These are phyloP conservation scores for Nyctalus aviator DNA, from an alignment of 2,797 vertebrate genomes.

Conservation along the genomic window DNA sequence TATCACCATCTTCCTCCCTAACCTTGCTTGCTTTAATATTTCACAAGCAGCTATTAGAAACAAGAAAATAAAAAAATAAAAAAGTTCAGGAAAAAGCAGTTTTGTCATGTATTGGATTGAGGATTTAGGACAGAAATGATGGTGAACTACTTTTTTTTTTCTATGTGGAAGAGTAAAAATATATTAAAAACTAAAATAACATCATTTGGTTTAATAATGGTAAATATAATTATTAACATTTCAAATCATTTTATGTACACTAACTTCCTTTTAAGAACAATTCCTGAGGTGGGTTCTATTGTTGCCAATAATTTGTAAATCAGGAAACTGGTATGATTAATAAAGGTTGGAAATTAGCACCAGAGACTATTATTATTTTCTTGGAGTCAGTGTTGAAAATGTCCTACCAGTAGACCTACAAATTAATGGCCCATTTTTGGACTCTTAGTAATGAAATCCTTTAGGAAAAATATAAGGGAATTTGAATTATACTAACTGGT, in stretches of 20 bases:
- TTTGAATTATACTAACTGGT: neutral
- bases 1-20: neutral
- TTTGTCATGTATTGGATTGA: neutral
- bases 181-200: neutral
- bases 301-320: neutral
- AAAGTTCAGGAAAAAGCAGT: neutral
- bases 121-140: neutral
- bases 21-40: neutral
- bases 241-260: neutral
- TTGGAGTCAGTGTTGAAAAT: neutral
- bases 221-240: conserved; percentile 10
- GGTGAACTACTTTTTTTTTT: neutral
- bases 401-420: neutral
- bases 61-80: neutral
- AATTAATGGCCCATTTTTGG: neutral
- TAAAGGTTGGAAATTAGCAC: neutral
- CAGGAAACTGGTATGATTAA: neutral
- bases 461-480: neutral
- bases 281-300: neutral
- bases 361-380: neutral
- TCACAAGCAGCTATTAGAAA: neutral
- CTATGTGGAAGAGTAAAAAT: neutral
- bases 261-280: conserved; percentile 3
- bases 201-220: neutral
- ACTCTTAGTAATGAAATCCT: neutral